Conservation (phyloP, 2,113 vertebrate species). For the Neodon shergylaensis region DNA sequence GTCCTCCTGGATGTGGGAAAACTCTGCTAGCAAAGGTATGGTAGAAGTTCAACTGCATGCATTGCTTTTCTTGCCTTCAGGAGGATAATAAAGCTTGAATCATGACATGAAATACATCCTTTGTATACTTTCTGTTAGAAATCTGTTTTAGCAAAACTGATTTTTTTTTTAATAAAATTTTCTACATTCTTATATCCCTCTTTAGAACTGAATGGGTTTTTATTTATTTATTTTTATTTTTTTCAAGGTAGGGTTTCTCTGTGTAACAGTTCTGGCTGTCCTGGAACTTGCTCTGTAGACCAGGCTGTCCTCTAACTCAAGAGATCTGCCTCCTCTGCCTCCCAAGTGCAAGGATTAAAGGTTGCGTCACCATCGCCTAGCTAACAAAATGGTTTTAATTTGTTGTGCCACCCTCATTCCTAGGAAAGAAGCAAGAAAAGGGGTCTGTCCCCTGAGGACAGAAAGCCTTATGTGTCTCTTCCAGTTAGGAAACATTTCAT, state of each 20-base stretch:
- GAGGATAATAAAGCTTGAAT: neutral
- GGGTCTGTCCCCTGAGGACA: neutral
- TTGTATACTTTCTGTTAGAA: neutral
- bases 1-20: constrained; percentile 98
- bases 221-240: too few species aligned
- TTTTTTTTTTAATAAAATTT: neutral
- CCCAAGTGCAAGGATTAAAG: too few species aligned
- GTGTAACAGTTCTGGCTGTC: too few species aligned
- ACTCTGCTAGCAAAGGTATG: constrained; percentile 96
- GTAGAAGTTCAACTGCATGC: neutral
- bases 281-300: too few species aligned
- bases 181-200: neutral
- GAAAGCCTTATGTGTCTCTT: neutral
- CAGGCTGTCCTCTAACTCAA: too few species aligned
- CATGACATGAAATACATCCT: neutral
- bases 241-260: too few species aligned
- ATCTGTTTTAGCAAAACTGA: neutral
- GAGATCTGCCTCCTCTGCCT: too few species aligned
- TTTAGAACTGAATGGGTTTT: neutral
- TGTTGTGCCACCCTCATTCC: neutral
- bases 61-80: neutral
- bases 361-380: too few species aligned
- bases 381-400: neutral
- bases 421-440: neutral
- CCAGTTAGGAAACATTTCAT: neutral